Percentiles rank a stretch among this genome's conserved stretches.
These are phyloP conservation scores for Temnothorax longispinosus DNA, from an alignment of 1,140 invertebrate species.

Conservation along the genomic window DNA sequence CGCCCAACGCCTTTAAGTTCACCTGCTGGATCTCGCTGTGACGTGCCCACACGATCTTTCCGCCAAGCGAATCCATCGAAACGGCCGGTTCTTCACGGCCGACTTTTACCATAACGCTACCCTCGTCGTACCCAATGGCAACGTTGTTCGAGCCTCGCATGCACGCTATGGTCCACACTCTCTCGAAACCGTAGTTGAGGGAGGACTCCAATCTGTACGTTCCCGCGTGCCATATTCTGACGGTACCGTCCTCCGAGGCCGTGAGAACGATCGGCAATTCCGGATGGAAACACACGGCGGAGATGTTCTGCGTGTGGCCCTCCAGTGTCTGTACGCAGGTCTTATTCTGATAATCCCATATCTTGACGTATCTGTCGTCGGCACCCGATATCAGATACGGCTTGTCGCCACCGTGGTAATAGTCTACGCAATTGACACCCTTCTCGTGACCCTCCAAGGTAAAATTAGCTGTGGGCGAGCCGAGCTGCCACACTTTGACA, in stretches of 20 bases:
- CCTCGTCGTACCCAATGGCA: conserved; percentile 99
- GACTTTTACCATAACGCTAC: conserved; percentile 98
- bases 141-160: conserved; percentile 98
- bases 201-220: conserved; percentile 98
- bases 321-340: conserved; percentile 99
- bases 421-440: conserved; percentile 99
- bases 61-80: conserved; percentile 99
- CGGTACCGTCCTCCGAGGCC: conserved; percentile 98
- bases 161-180: conserved; percentile 99
- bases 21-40: conserved; percentile 99
- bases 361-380: conserved; percentile 98
- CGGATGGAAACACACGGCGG: conserved; percentile 97
- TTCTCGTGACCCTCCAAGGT: conserved; percentile 99
- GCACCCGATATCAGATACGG: conserved; percentile 99
- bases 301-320: conserved; percentile 98
- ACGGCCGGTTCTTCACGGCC: conserved; percentile 99
- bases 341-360: conserved; percentile 99
- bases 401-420: conserved; percentile 99
- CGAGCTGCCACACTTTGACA: conserved; percentile 99
- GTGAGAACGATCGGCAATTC: conserved; percentile 99
- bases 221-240: conserved; percentile 99
- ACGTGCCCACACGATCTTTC: conserved; percentile 99
- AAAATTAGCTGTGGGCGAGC: conserved; percentile 98
- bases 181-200: conserved; percentile 98
- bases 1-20: conserved; percentile 94